Conservation (phyloP, 2,888 invertebrate species). For the Drosophila paucipuncta region DNA sequence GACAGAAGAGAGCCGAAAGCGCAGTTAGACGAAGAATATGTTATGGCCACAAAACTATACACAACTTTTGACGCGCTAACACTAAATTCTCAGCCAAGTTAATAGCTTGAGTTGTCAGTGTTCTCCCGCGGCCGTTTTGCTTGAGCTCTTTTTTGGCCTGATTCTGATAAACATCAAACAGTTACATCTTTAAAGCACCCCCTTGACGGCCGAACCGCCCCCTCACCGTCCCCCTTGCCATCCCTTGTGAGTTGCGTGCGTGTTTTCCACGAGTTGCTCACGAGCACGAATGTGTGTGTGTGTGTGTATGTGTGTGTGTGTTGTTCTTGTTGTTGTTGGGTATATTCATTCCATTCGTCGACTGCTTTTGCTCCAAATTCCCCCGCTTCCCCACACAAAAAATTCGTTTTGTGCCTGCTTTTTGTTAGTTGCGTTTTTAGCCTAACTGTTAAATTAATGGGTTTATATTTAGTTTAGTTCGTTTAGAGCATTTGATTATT, state of each 20-base stretch:
- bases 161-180: conserved; percentile 31
- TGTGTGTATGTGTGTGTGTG: no score
- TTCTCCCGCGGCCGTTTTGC: conserved; percentile 23
- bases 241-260: conserved; percentile 19
- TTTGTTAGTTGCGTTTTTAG: conserved; percentile 50
- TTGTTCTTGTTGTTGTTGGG: conserved; percentile 1
- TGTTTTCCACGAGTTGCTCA: conserved; percentile 15
- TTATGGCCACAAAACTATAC: conserved; percentile 39
- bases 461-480: conserved; percentile 53
- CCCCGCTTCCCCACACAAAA: neutral
- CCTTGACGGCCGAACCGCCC: neutral
- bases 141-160: conserved; percentile 33
- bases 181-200: conserved; percentile 24
- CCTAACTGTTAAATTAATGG: conserved; percentile 71
- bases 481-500: conserved; percentile 33
- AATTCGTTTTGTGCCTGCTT: conserved; percentile 5
- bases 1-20: conserved; percentile 5
- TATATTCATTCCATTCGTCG: conserved; percentile 9
- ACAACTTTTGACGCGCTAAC: conserved; percentile 40
- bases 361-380: conserved; percentile 12
- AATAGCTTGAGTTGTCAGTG: conserved; percentile 11
- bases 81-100: conserved; percentile 14
- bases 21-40: neutral
- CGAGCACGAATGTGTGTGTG: neutral
- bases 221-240: neutral